phyloP scores from a whole-genome alignment of 2,888 invertebrate species.

The Pachliopta kotzebuea region DNA sequence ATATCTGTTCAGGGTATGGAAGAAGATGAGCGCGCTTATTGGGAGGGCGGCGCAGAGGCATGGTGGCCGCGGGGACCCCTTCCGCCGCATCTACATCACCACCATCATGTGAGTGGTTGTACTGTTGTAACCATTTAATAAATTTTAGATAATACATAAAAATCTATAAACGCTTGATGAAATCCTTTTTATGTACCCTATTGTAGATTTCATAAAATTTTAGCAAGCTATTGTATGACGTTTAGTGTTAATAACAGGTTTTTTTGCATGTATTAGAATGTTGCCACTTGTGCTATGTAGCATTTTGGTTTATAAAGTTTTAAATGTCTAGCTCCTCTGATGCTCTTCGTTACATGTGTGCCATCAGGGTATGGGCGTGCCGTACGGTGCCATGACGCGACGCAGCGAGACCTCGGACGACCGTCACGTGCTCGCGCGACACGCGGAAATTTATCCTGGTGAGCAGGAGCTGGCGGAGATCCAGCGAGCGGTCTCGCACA shows the following conservation, averaged over 20 bases:
- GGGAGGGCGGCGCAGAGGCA: constrained; percentile 90
- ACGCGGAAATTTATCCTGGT: constrained; percentile 95
- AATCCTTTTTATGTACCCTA: no score
- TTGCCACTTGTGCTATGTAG: no score
- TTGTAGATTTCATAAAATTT: no score
- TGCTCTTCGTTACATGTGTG: neutral
- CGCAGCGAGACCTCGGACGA: constrained; percentile 97
- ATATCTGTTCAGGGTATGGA: constrained; percentile 75
- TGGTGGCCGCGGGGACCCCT: constrained; percentile 76
- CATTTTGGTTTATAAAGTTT: no score
- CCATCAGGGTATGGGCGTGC: constrained; percentile 43
- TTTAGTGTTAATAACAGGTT: no score
- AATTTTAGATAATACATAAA: no score
- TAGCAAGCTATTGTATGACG: no score
- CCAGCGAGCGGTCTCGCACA: constrained; percentile 94
- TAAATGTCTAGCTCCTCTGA: no score
- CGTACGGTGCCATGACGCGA: constrained; percentile 80
- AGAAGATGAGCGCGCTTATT: constrained; percentile 91
- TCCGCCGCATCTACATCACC: constrained; percentile 59
- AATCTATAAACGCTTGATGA: no score
- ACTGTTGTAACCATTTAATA: no score
- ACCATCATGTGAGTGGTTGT: constrained; percentile 50
- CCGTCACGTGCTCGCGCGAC: constrained; percentile 95
- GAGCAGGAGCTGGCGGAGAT: constrained; percentile 94
- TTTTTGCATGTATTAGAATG: no score